A percentile compares a stretch with the other conserved stretches of the same genome.
Conservation (phyloP, 2,888 invertebrate genomes). For the Arenicola marina region DNA sequence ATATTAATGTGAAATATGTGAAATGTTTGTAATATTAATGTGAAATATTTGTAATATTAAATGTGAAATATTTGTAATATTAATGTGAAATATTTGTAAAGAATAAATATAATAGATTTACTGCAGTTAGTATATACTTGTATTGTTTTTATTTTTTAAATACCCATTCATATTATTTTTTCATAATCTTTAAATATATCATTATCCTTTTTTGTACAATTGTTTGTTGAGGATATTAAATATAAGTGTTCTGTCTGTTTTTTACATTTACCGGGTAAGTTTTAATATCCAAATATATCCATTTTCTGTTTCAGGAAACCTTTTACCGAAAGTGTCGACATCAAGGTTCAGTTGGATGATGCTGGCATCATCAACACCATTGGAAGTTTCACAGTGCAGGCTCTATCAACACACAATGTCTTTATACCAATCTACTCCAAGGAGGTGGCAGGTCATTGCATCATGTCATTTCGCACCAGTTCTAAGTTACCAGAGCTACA, state of each 20-base stretch:
- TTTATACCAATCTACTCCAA: conserved; percentile 25
- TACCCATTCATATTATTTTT: background rate
- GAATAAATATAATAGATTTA: too few species aligned
- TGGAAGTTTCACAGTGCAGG: conserved; percentile 14
- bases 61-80: too few species aligned
- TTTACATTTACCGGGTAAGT: too few species aligned
- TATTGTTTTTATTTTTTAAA: too few species aligned
- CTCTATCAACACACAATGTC: background rate
- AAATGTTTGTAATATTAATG: too few species aligned
- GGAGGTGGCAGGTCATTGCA: conserved; percentile 25
- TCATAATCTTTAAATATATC: background rate
- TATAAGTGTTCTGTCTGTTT: too few species aligned
- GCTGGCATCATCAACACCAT: conserved; percentile 17
- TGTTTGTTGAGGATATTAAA: too few species aligned
- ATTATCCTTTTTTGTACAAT: background rate
- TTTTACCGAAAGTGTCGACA: conserved; percentile 7
- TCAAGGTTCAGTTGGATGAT: conserved; percentile 19
- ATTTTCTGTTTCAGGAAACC: conserved; percentile 14
- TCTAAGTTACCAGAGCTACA: conserved; percentile 16
- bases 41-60: too few species aligned
- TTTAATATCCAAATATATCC: too few species aligned
- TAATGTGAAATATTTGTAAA: too few species aligned
- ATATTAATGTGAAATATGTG: too few species aligned
- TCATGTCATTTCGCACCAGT: conserved; percentile 18
- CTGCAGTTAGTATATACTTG: too few species aligned